These are phyloP conservation scores for Cephus pulcher DNA, from an alignment of 2,888 invertebrate species.

Conservation along the genomic window DNA sequence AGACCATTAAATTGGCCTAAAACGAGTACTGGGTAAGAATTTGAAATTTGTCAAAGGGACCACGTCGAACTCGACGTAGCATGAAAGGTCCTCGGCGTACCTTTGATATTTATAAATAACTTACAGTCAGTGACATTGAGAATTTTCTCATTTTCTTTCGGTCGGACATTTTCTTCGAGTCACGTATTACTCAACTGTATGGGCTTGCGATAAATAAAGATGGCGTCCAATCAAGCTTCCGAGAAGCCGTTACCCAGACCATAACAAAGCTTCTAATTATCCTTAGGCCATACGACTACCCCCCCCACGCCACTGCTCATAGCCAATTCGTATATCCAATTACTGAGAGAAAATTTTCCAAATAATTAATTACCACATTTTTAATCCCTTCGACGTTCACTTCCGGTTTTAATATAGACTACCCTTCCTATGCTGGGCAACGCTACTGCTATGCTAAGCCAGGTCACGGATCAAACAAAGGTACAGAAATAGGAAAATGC, in stretches of 20 bases:
- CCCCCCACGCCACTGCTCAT: fast-evolving
- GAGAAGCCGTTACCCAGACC: not conserved
- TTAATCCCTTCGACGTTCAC: not conserved
- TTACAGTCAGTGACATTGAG: not conserved
- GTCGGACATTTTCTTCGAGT: not conserved
- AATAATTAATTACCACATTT: not conserved
- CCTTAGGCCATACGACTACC: not conserved
- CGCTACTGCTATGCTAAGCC: not conserved
- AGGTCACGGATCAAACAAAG: not conserved
- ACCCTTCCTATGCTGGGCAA: not conserved
- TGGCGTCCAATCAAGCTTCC: not conserved
- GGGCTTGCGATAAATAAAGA: not conserved
- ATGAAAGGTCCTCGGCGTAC: no score
- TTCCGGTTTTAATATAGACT: not conserved
- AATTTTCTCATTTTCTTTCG: not conserved
- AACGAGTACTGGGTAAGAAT: not conserved
- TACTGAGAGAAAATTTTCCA: not conserved
- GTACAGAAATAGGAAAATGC: not conserved
- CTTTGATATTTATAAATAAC: not conserved
- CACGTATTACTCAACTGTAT: not conserved
- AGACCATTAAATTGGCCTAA: not conserved
- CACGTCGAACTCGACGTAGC: not conserved
- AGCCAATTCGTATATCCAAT: not conserved
- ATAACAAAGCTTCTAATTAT: not conserved
- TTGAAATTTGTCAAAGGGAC: not conserved